Base-by-base conservation (phyloP, 2,113 vertebrate species). In the Nothoprocta pentlandii region DNA sequence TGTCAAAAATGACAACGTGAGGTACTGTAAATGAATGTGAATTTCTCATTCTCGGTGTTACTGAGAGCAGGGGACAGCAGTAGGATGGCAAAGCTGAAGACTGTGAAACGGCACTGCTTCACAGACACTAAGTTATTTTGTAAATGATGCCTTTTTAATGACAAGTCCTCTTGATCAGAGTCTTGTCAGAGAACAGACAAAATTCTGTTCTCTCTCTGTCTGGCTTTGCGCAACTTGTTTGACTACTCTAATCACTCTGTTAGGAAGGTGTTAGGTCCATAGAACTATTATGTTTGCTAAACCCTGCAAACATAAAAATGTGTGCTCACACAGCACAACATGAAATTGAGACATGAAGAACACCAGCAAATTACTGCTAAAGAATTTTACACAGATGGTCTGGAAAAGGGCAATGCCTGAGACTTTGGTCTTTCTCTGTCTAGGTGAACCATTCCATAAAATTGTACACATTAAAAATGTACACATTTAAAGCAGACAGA, bases 21-120 rank as follows among this genome's bases (percentile, higher is more conserved):
- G n/a, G 21, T 56, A 77, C 13, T 67, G 4, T 8, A 68, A 75
- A 78, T 85, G 22, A 90, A 90, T 36, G 22, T 39, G 46, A 67
- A 85, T 81, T 82, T 91, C 59, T 88, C 58, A 22, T 28, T 70
- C 63, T 47, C 56, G 51, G 73, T 42, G 54, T 56, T 69, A 74
- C 28, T 42, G 46, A 91, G 74, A 93, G 71, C 44, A 86, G 66
- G 83, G 30, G 66, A 78, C 46, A 30, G 47, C 28, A 1, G 6
- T 34, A 76, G 84, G 78, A 44, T 1, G 8, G 39, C 63, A 93
- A 82, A 90, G 47, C 66, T 71, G 69, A 59, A 68, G 51, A 44
- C 17, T 32, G 21, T 1, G 2, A 88, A 62, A 44, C 47, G 28
- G 30, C 76, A 17, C 83, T 69, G 21, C 19, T 49, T 76, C 6